Base-by-base conservation (phyloP, 2,113 vertebrate genomes). In the Todiramphus saurophagus region DNA sequence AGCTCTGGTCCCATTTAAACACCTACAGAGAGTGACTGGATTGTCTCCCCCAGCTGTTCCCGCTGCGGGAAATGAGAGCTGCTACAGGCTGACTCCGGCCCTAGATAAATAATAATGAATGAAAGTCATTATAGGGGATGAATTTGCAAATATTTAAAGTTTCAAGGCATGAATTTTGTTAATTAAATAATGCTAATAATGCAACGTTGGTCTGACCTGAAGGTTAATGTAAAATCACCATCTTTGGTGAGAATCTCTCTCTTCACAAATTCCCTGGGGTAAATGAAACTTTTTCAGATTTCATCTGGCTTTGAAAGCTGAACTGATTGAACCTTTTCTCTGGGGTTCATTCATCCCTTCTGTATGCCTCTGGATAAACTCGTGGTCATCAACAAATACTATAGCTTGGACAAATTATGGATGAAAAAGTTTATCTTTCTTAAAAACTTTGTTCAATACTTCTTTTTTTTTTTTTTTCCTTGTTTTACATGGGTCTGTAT, bases 121-220 rank as follows among this genome's bases (percentile, higher is more conserved):
- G 93, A 92, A 96, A 96, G 91, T 83, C 91, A 84, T 94, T 96
- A 96, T 28, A 63, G 74, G 70, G 92, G n/a, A 31, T 82, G 77
- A 91, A 94, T 96, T 96, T 94, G 89, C 86, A 94, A 97, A 97
- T 96, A 96, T 96, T 97, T 94, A 95, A 93, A 91, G 94, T 92
- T 94, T 96, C 73, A 81, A 82, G 93, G 89, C 81, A 48, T 89
- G 55, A 89, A 66, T 96, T 96, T 91, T 85, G 60, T 93, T 96
- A 95, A 97, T 97, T 94, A 96, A 96, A 94, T 95, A 87, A 91
- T 79, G 91, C 67, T 96, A 87, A 94, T 93, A 91, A 62, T 44
- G 62, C 92, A 94, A 73, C 77, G 31, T 62, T 10, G 5, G 46
- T 68, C 93, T 95, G 89, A 96, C 96, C 94, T 77, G 74, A 67